A percentile compares a stretch with the other conserved stretches of the same genome.
These are phyloP conservation scores for Myrmophylax atrothorax DNA, from an alignment of 2,113 vertebrate species.

Conservation along the genomic window DNA sequence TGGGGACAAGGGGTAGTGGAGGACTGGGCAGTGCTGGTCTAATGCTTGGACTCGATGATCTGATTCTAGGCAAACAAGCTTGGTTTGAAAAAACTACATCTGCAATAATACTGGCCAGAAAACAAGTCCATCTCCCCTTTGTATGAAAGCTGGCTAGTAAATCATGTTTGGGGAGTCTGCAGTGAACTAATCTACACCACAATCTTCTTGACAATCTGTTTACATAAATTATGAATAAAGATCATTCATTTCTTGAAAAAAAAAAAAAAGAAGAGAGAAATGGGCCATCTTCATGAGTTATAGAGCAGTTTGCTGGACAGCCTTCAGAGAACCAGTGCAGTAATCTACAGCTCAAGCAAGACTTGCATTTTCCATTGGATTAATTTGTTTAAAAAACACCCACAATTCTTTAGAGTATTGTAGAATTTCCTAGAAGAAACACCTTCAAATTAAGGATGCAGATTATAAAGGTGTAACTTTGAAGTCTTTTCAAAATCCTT, in stretches of 20 bases:
- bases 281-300: not conserved
- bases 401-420: not conserved
- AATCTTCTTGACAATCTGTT: not conserved
- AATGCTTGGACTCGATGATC: accelerated
- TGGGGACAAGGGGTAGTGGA: not conserved
- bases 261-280: not conserved
- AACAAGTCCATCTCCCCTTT: not conserved
- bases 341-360: not conserved
- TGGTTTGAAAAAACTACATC: not conserved
- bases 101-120: not conserved
- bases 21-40: not conserved
- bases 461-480: not conserved
- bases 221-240: not conserved
- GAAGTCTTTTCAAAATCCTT: not conserved
- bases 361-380: not conserved
- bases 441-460: not conserved
- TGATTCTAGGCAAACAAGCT: not conserved
- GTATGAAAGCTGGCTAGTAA: not conserved
- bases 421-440: not conserved
- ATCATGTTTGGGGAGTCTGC: not conserved
- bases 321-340: not conserved
- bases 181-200: not conserved
- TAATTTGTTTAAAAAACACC: not conserved
- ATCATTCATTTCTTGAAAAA: not conserved
- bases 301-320: not conserved